phyloP scores from a whole-genome alignment of 2,797 vertebrate species.

The Allobates femoralis region DNA sequence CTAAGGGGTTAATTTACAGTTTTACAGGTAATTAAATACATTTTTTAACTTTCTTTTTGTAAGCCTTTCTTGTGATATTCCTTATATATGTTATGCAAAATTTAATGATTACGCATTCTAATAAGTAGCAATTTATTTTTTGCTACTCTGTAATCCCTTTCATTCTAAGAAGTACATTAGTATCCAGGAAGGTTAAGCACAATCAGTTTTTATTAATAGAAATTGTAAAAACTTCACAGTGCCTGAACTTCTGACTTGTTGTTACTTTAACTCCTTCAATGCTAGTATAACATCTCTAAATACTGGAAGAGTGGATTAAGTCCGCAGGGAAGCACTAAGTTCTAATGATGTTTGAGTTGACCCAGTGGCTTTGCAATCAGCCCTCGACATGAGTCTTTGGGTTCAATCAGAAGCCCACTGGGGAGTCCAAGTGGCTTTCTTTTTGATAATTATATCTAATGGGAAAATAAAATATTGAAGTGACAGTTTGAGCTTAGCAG shows the following conservation, averaged over 20 bases:
- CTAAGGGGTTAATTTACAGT: background rate
- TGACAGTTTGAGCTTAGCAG: constrained; percentile 44
- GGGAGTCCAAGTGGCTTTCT: constrained; percentile 52
- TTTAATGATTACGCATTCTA: background rate
- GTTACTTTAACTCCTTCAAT: constrained; percentile 30
- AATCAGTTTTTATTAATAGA: constrained; percentile 11
- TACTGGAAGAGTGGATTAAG: background rate
- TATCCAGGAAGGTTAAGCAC: constrained; percentile 1
- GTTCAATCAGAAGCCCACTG: constrained; percentile 56
- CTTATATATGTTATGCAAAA: background rate
- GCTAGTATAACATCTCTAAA: background rate
- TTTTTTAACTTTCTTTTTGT: background rate
- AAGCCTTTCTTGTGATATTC: background rate
- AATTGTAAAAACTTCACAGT: background rate
- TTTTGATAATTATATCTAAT: constrained; percentile 59
- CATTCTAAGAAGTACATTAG: constrained; percentile 10
- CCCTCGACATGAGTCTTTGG: constrained; percentile 44
- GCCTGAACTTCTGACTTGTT: background rate
- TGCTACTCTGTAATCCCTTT: background rate
- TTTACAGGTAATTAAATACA: background rate
- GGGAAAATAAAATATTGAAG: constrained; percentile 60
- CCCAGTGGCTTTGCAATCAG: constrained; percentile 59
- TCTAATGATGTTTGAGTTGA: constrained; percentile 57
- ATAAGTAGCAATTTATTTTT: background rate
- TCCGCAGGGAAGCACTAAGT: constrained; percentile 29